Evolutionary conservation across 2,113 vertebrate species (phyloP), one percentile per base, ranked within the genome.

Genomic region (Pelecanoides urinatrix): DNA sequence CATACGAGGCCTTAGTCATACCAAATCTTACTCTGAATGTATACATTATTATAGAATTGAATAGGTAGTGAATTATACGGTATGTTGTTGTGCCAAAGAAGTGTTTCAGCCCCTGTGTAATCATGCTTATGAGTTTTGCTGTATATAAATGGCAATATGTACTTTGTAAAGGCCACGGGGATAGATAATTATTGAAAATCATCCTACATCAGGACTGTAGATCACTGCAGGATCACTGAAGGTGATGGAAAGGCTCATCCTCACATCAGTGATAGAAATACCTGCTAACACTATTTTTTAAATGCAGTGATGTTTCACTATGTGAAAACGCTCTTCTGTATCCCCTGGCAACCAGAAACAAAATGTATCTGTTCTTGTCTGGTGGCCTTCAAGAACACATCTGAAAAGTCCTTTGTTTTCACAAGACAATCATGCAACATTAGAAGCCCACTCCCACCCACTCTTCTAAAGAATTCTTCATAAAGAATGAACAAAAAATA

Each of bases 291-390:
- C 73, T 15, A 11, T 92, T 96, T 97, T 86, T 96, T 45, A 88
- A 92, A 87, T 26, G 45, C 75, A 49, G 67, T 44, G 71, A 63
- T 95, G 91, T 86, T 91, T 96, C 74, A 29, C 88, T 95, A 27
- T 94, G 93, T 96, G 93, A 65, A 94, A 97, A 92, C 0, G 16
- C 56, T 96, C 77, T 81, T 66, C 72, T 91, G 90, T 97, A 96
- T 95, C 96, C 95, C 95, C 25, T 95, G 63, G 96, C 96, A 97
- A 97, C 97, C 79, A 87, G 93, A 97, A 94, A 76, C 86, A 95
- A 92, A 96, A 97, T 94, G 13, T 94, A 53, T 96, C 89, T 96
- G 53, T 94, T 94, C 94, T 97, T 96, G 79, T 92, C 86, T 95
- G 82, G 67, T 95, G 92, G 87, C 81, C 92, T 97, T 96, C 89